phyloP scores from a whole-genome alignment of 2,888 invertebrate genomes.

The Monopis laevigella region DNA sequence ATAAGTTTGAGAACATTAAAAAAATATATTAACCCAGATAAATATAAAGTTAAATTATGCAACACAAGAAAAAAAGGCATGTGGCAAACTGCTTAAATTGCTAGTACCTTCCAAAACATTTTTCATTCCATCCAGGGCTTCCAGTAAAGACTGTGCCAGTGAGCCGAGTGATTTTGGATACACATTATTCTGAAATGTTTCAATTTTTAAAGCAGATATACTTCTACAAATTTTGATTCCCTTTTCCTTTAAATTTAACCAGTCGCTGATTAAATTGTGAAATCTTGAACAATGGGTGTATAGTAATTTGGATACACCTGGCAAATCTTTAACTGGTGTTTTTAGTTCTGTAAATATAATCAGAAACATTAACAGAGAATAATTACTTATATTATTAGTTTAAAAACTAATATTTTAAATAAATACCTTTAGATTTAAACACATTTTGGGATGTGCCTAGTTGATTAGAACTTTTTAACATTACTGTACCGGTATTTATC shows the following conservation, averaged over 20 bases:
- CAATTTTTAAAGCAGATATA: conserved; percentile 36
- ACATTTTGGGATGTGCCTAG: conserved; percentile 19
- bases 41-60: no score
- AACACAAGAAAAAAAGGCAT: no score
- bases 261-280: conserved; percentile 36
- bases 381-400: background rate
- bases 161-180: conserved; percentile 40
- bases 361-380: background rate
- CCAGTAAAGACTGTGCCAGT: conserved; percentile 34
- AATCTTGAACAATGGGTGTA: conserved; percentile 44
- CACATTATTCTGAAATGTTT: conserved; percentile 41
- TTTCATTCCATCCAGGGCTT: conserved; percentile 31
- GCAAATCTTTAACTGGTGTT: conserved; percentile 38
- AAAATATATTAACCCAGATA: no score
- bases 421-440: conserved; percentile 37
- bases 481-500: conserved; percentile 16
- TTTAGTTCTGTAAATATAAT: conserved; percentile 35
- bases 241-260: conserved; percentile 39
- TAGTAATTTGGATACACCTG: conserved; percentile 45
- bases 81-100: no score
- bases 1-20: no score
- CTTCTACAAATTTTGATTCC: conserved; percentile 38
- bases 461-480: conserved; percentile 32
- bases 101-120: conserved; percentile 40
- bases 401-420: conserved; percentile 1